Percentiles rank a stretch among this genome's conserved stretches.
These are phyloP conservation scores for Herpailurus yagouaroundi DNA, from an alignment of 2,113 vertebrate species.

Conservation along the genomic window DNA sequence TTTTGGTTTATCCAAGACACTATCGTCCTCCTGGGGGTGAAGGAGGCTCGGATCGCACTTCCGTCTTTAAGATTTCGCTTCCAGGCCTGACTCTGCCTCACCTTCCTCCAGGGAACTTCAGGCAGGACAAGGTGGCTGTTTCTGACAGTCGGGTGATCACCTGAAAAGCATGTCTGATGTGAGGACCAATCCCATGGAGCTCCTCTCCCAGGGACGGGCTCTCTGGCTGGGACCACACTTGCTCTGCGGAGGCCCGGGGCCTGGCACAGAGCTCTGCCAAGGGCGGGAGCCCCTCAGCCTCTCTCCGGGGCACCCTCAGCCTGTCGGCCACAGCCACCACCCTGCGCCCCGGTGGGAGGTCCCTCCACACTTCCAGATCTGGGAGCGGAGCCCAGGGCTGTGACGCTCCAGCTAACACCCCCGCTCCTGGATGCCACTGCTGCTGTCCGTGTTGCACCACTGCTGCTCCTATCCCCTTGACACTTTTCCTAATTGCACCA, in stretches of 20 bases:
- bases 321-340: background rate
- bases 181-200: background rate
- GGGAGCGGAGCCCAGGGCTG: background rate
- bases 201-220: rapidly evolving
- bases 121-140: background rate
- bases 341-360: background rate
- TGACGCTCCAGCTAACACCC: rapidly evolving
- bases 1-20: constrained; percentile 72
- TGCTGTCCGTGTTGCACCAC: background rate
- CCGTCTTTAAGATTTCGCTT: background rate
- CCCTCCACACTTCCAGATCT: background rate
- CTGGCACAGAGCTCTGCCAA: background rate
- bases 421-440: background rate
- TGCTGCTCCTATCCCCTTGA: background rate
- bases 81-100: background rate
- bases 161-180: background rate
- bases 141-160: background rate
- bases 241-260: no score
- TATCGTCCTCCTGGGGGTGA: constrained; percentile 55
- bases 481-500: background rate
- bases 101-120: background rate
- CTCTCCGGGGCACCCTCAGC: background rate
- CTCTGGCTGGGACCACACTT: background rate
- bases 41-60: background rate
- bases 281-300: background rate